Evolutionary conservation across 2,888 invertebrate genomes (phyloP).

Genomic region (Clivina fossor): DNA sequence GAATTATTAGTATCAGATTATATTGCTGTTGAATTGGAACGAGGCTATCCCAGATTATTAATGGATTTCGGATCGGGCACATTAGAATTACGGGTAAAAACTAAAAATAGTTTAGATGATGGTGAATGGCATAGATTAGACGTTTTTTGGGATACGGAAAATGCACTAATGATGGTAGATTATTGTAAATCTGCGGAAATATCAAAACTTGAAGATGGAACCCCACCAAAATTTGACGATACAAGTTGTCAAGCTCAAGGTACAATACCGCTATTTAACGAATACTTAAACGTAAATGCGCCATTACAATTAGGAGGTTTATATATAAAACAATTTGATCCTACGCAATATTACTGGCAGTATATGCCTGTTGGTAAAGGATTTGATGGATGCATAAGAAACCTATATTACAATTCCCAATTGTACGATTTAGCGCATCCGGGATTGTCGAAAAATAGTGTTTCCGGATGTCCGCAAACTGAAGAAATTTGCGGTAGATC

Average conservation of each 20-base stretch:
- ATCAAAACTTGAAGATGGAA: constrained; percentile 87
- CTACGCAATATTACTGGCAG: constrained; percentile 86
- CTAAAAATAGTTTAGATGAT: constrained; percentile 85
- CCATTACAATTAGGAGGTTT: constrained; percentile 94
- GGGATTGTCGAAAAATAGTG: constrained; percentile 81
- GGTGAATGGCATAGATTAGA: constrained; percentile 98
- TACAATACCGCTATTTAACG: constrained; percentile 90
- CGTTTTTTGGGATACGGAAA: constrained; percentile 94
- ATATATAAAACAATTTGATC: constrained; percentile 87
- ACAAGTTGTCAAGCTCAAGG: constrained; percentile 88
- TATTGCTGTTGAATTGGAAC: constrained; percentile 88
- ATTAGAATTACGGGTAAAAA: constrained; percentile 80
- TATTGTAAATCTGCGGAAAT: constrained; percentile 88
- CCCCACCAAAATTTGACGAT: constrained; percentile 85
- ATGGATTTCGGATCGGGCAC: constrained; percentile 96
- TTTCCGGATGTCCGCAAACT: constrained; percentile 89
- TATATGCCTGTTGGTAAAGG: constrained; percentile 87
- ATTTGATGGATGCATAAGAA: constrained; percentile 95
- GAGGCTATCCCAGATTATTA: constrained; percentile 85
- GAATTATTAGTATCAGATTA: constrained; percentile 92
- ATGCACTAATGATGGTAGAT: constrained; percentile 89
- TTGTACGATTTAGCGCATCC: constrained; percentile 94
- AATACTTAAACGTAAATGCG: constrained; percentile 93
- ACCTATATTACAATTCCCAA: constrained; percentile 93
- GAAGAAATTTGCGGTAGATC: constrained; percentile 90